Base-by-base conservation (phyloP, 2,797 vertebrate genomes). In the Meda fulgida region DNA sequence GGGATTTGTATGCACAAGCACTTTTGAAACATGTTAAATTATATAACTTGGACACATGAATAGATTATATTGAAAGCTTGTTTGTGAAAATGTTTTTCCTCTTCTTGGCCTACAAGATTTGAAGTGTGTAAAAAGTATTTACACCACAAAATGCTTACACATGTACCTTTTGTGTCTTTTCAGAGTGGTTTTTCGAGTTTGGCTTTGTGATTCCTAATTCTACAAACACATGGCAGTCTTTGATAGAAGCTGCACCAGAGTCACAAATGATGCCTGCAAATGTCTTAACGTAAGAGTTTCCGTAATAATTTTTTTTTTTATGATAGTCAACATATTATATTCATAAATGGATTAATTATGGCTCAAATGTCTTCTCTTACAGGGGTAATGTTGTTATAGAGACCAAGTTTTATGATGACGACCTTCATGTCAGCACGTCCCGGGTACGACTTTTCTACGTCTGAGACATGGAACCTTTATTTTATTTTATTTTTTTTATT, bases 231-330 rank as follows among this genome's bases (percentile, higher is more conserved):
- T 99, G 98, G 98, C 98, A 99, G 93, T 99, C 98, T 89, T 96
- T 99, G 94, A 99, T 99, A 95, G 98, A 99, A 92, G 98, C 98
- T 23, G 98, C 98, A 13, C 98, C 98, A 18, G 98, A 99, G 91
- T 99, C 98, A 88, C 98, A 99, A 94, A 99, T 99, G 98, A 99
- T 99, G 98, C 97, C 98, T 51, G 98, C 98, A 87, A 99, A 97
- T 53, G 96, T 99, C 94, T 95, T 99, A 95, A 99, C 97, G 98
- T 99, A 94, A 99, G 97, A 92, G 66, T 26, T 80, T 55, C 21
- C 51, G 69, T 63, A 3, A 31, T 31, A 38, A 1, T n/a, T n/a
- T n/a, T n/a, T n/a, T n/a, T n/a, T 9, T 85, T 7, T 70, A 23
- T 66, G 23, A 38, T 60, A 21, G 34, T 51, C 10, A 10, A 40